Base-by-base conservation (phyloP, 23 tunicate species). In the Trididemnum clinides region DNA sequence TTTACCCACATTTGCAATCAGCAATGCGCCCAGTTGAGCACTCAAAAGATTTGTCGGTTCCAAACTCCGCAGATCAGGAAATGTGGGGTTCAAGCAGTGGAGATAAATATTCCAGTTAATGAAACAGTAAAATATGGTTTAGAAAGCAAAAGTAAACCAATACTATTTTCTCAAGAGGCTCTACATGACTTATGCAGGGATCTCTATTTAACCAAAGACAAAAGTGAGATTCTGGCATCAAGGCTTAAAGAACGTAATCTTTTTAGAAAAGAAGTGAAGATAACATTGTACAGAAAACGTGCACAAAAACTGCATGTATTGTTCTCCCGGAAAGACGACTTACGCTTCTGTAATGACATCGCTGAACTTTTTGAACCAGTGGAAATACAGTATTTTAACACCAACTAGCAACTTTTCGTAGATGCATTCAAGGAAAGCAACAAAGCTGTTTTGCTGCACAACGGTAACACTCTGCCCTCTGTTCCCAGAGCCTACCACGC, bases 261-360 rank as follows among this genome's bases (percentile, higher is more conserved):
- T 59, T 28, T 59, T 59, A n/a, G 25, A 59, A n/a, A n/a, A 59
- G 66, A 28, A n/a, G 66, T 59, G 25, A 59, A 59, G 25, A 59
- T 59, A 59, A 59, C 66, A 59, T 59, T 59, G 66, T 59, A n/a
- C 66, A 59, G 66, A 59, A 59, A 59, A 59, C 66, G 66, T 59
- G 66, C 66, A 59, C 66, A 59, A 59, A 59, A 59, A 25, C 25
- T 59, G 21, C 66, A 59, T 59, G 66, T n/a, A 19, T 12, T 59
- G 25, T 59, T 59, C 25, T 19, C 66, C 22, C 5, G 3, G 21
- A n/a, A 59, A 59, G 66, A 59, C 22, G 66, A 59, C 25, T 59
- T 59, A 59, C 22, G 66, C 66, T 59, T 59, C 66, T 59, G 66
- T n/a, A 59, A 59, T 59, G 66, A 59, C 66, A 59, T 59, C 22